These are phyloP conservation scores for Xylophagus ater DNA, from an alignment of 2,888 invertebrate genomes.

Conservation along the genomic window DNA sequence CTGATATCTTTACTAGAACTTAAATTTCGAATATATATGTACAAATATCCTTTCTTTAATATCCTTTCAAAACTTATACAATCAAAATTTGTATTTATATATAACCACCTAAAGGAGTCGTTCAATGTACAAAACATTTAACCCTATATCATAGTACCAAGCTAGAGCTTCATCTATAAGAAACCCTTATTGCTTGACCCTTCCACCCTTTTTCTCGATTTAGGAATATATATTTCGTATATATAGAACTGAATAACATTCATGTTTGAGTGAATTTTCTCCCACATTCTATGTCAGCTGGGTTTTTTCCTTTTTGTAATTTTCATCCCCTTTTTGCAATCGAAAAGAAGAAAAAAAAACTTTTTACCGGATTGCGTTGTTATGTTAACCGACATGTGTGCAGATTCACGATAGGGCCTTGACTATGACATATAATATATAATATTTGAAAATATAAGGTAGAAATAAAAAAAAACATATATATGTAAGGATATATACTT, in stretches of 20 bases:
- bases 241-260: too few relatives aligned
- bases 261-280: constrained; percentile 11
- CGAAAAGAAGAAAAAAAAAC: too few relatives aligned
- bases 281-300: constrained; percentile 1
- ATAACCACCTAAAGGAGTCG: constrained; percentile 5
- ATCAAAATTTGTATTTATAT: too few relatives aligned
- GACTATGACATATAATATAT: too few relatives aligned
- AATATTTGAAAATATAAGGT: too few relatives aligned
- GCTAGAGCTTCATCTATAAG: too few relatives aligned
- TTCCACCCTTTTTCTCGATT: constrained; percentile 9
- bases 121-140: constrained; percentile 14
- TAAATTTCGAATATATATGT: not conserved
- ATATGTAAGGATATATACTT: too few relatives aligned
- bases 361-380: constrained; percentile 18
- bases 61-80: not conserved
- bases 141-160: constrained; percentile 16
- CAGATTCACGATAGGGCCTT: constrained; percentile 9
- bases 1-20: not conserved
- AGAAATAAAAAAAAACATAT: too few relatives aligned
- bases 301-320: not conserved
- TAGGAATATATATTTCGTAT: constrained; percentile 5
- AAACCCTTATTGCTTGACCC: constrained; percentile 15
- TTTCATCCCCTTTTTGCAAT: too few relatives aligned
- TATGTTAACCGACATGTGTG: constrained; percentile 17
- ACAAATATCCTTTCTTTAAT: not conserved